Evolutionary conservation across 2,113 vertebrate species (phyloP), one percentile per base, ranked within the genome.

Genomic region (Entomyzon cyanotis): DNA sequence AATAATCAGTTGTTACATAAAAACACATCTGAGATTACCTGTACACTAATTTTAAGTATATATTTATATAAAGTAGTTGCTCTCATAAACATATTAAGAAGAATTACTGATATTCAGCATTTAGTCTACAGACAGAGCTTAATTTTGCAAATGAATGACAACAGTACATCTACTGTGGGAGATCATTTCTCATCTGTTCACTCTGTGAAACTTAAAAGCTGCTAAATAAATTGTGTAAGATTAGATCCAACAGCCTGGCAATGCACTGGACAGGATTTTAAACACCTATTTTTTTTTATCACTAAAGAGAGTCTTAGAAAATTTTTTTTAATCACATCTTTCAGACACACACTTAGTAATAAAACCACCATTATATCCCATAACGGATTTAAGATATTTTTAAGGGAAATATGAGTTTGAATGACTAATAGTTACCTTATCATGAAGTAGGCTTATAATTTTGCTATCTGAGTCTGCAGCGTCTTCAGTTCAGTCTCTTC

Each of bases 401-500:
- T 97, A 98, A 98, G 97, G 98, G 98, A 99, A 99, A 99, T 98
- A 98, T 97, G 98, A 99, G 98, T 99, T 99, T 99, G 98, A 99
- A 99, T 99, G 98, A 98, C 99, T 99, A 99, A 99, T 99, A 99
- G 98, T 99, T 99, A 99, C 99, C 99, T 99, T 99, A 99, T 99
- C 99, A 98, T 98, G 99, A 98, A 99, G 99, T 98, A 99, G 99
- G 98, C 99, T 99, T 99, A 99, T 99, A 99, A 99, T 99, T 99
- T 99, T 99, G 99, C 99, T 99, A 99, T 99, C 98, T 98, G 98
- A 99, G 99, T 99, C 99, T 99, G 99, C 98, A 99, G 99, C 98
- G 99, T 99, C 99, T 99, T 99, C 99, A 98, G 99, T 99, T 99
- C 99, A 99, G 99, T 99, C 99, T 99, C 99, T 99, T 99, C 99